Base-by-base conservation (phyloP, 2,113 vertebrate genomes). In the Peromyscus polionotus region DNA sequence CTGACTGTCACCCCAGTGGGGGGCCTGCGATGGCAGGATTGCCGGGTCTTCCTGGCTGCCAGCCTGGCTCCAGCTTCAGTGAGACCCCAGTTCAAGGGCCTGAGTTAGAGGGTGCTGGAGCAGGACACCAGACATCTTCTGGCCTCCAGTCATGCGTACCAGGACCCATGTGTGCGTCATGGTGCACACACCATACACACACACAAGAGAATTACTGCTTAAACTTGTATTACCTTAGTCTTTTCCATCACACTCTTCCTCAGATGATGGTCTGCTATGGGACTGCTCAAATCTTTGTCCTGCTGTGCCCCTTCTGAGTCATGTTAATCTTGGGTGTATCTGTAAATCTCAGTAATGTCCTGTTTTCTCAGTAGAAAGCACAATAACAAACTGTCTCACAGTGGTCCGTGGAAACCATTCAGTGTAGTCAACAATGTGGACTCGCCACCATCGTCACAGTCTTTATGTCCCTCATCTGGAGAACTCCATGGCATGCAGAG, bases 301-400 rank as follows among this genome's bases (percentile, higher is more conserved):
- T 54, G 13, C 54, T 39, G 20, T 57, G 28, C 59, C 48, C 33
- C 63, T 67, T 42, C 31, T 20, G 20, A 24, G 42, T 33, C 36
- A 0, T 19, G 28, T 83, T 81, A 63, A 39, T 70, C 61, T 65
- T 92, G n/a, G 57, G 28, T 39, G 0, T 75, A 22, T 48, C 26
- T 17, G 28, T 70, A 63, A 68, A 24, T 80, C 57, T 61, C 68
- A n/a, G 20, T 86, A n/a, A 83, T 65, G 13, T 59, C 93, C 63
- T 5, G 0, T 65, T 70, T 86, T 73, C 80, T 80, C 36, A 85
- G 24, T 95, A 54, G 39, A 97, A 95, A 92, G 67, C 45, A 79
- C 39, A 90, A 28, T 24, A 72, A 57, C 36, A 54, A 54, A 54
- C 86, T n/a, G 4, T 20, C 42, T 88, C 48, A n/a, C 48, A 88